phyloP scores from a whole-genome alignment of 2,888 invertebrate genomes.

The Caenorhabditis sp. region DNA sequence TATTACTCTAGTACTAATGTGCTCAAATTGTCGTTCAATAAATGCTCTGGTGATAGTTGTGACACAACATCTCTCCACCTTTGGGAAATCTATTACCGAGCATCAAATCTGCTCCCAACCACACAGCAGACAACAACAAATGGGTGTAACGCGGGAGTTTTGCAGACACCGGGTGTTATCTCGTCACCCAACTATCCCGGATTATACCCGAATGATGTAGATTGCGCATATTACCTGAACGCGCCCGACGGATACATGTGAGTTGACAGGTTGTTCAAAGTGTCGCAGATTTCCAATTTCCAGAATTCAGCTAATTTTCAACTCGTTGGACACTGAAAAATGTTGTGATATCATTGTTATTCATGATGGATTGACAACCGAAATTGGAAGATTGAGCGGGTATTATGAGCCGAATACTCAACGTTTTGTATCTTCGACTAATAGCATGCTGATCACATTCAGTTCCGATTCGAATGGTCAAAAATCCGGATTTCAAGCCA shows the following conservation, averaged over 20 bases:
- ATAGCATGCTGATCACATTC: constrained; percentile 33
- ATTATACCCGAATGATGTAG: constrained; percentile 28
- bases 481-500: constrained; percentile 1
- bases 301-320: constrained; percentile 3
- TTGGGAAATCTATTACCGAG: constrained; percentile 31
- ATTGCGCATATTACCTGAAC: constrained; percentile 30
- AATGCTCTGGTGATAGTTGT: constrained; percentile 17
- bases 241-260: constrained; percentile 17
- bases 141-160: constrained; percentile 27
- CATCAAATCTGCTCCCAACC: constrained; percentile 24
- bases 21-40: constrained; percentile 34
- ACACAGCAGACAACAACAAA: constrained; percentile 32
- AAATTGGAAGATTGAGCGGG: constrained; percentile 29
- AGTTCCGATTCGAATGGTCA: constrained; percentile 30
- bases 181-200: constrained; percentile 32
- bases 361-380: constrained; percentile 25
- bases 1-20: constrained; percentile 24
- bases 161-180: constrained; percentile 31
- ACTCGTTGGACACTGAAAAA: constrained; percentile 23
- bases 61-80: constrained; percentile 7
- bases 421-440: constrained; percentile 17
- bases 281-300: not conserved
- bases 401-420: constrained; percentile 7
- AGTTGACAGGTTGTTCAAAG: not conserved
- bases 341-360: constrained; percentile 36